Conservation (phyloP, 2,888 invertebrate species). For the Zeuzera pyrina region DNA sequence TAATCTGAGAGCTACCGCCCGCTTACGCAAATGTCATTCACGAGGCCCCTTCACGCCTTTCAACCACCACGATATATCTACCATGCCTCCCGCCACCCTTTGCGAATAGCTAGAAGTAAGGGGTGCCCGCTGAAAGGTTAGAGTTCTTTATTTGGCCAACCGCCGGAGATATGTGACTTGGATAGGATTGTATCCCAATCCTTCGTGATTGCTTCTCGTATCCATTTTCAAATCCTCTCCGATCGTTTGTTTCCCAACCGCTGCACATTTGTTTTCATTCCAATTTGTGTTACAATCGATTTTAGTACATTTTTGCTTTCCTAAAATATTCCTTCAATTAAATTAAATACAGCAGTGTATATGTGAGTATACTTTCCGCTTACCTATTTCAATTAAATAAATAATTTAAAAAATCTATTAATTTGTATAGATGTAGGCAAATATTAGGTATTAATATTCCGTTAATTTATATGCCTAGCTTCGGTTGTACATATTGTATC, state of each 20-base stretch:
- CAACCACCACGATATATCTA: slow-evolving; percentile 25
- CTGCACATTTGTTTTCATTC: slow-evolving; percentile 24
- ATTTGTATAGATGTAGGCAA: too few relatives aligned
- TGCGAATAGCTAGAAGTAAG: slow-evolving; percentile 14
- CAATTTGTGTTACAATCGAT: slow-evolving; percentile 11
- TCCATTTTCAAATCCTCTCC: slow-evolving; percentile 39
- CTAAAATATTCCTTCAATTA: too few relatives aligned
- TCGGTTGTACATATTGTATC: too few relatives aligned
- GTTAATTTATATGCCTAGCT: too few relatives aligned
- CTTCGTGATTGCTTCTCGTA: slow-evolving; percentile 44
- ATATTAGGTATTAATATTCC: too few relatives aligned
- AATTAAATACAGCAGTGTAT: too few relatives aligned
- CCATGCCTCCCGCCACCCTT: slow-evolving; percentile 16
- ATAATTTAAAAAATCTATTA: too few relatives aligned
- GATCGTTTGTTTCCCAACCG: slow-evolving; percentile 25
- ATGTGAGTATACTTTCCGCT: too few relatives aligned
- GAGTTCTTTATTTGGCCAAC: slow-evolving; percentile 23
- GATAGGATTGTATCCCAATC: slow-evolving; percentile 41
- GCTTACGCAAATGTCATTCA: slow-evolving; percentile 60
- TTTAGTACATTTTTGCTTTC: slow-evolving; percentile 1
- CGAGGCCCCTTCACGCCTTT: slow-evolving; percentile 43
- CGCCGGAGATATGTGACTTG: slow-evolving; percentile 17
- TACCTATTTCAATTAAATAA: too few relatives aligned
- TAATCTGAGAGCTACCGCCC: slow-evolving; percentile 52
- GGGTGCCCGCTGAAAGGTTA: slow-evolving; percentile 14